Base-by-base conservation (phyloP, 2,888 invertebrate genomes). In the Philereme transversata region DNA sequence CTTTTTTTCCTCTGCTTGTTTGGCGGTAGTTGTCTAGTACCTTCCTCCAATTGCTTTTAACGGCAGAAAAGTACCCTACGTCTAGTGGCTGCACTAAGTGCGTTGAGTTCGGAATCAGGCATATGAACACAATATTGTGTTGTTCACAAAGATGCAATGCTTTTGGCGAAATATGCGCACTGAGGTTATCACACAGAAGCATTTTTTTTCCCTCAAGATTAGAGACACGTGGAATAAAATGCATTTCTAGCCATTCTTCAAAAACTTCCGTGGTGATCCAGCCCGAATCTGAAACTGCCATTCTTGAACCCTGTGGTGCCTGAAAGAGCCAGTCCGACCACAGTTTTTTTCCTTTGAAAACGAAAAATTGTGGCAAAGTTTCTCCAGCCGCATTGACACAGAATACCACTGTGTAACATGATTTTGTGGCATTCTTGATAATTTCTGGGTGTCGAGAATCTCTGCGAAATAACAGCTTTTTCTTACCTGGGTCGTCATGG, bases 1-100 rank as follows among this genome's bases (percentile, higher is more conserved):
- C 47, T 44, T 62, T 60, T 47, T 45, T 64, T 33, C 62, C 62
- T 57, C 56, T 55, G 33, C n/a, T 54, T 41, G 62, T 67, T 51
- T 64, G 51, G 36, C 62, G 43, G 45, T 53, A 67, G 40, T 56
- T 43, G n/a, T 35, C 3, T 6, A 63, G 56, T 7, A 64, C 57
- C 7, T 43, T 55, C 36, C 22, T 22, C 22, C 22, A 22, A 22
- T 22, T 22, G 10, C 11, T 40, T 47, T 57, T 58, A 6, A 52
- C 5, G 8, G 48, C 41, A 10, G 41, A 34, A 48, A 58, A 52
- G 22, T 52, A 58, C 5, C 49, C 54, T 4, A 60, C 60, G 8
- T 60, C 60, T 11, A 60, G 41, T 4, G 60, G 60, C 36, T 60
- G 60, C 9, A 50, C 4, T 5, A 60, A 10, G 34, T 60, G 60